Evolutionary conservation across 2,113 vertebrate genomes (phyloP).

Genomic region (Plecturocebus donacophilus): DNA sequence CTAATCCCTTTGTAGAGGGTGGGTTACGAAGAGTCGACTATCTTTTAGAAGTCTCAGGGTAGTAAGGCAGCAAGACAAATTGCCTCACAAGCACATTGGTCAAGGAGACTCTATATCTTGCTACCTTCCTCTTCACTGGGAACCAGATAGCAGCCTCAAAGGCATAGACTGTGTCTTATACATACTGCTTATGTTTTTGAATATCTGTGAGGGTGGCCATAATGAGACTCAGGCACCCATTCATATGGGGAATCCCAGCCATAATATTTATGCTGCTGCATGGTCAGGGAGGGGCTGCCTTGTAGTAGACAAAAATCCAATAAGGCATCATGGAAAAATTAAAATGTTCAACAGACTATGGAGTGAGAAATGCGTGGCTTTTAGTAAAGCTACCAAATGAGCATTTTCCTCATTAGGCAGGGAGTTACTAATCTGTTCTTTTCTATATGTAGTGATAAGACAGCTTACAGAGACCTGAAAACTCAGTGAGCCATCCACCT

Average conservation of each 20-base stretch:
- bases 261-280: not conserved
- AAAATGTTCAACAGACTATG: not conserved
- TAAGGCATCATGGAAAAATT: not conserved
- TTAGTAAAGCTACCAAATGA: not conserved
- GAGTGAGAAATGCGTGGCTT: not conserved
- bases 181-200: not conserved
- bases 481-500: not conserved
- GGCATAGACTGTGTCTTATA: not conserved
- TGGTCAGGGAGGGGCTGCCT: not conserved
- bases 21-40: not conserved
- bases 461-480: not conserved
- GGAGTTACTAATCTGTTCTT: not conserved
- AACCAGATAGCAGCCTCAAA: not conserved
- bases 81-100: not conserved
- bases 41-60: not conserved
- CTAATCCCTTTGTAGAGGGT: not conserved
- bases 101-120: not conserved
- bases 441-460: not conserved
- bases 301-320: not conserved
- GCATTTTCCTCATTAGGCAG: not conserved
- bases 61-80: not conserved
- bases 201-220: not conserved
- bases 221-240: not conserved
- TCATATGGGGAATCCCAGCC: not conserved
- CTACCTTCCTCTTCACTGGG: not conserved